Evolutionary conservation across 23 tunicate genomes (phyloP), one percentile per base, ranked within the genome.

Genomic region (Ciona savignyi): DNA sequence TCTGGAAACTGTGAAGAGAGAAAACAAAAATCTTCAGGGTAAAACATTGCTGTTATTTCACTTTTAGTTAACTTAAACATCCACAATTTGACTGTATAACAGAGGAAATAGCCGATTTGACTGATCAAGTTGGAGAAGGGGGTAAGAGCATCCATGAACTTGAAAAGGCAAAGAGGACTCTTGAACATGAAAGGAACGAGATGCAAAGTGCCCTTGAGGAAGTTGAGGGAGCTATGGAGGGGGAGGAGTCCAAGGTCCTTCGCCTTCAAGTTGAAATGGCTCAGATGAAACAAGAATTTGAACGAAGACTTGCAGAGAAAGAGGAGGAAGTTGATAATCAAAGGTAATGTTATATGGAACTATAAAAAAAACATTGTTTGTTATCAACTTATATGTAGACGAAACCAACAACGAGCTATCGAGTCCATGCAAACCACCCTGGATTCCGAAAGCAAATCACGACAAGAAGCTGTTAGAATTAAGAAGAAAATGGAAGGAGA

Each of bases 401-500:
- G 99, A 0, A 94, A 94, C 71, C 98, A 79, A 32, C 85, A 79
- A 70, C 89, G 99, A 42, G 62, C 95, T 0, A 81, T 94, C 62
- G 99, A 94, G 69, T 86, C 99, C 4, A 94, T 94, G 83, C 99
- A 94, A 79, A 86, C 95, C 11, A 87, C 93, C 35, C 74, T 94
- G 63, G 99, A 94, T 64, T 89, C 99, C 0, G 99, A 94, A 61
- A 79, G 89, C 77, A 87, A 87, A 51, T 84, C 99, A 3, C 68
- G 99, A 66, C 86, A 89, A 34, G 99, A 94, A 70, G 99, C 99
- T 34, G 96, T 89, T 21, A 62, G 99, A n/a, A 94, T 94, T 74
- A 83, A 81, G 68, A 94, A 94, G 90, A 94, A 94, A 76, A 80
- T 94, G 83, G 99, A 94, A 63, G 93, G 99, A 20, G 99, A 94